Conservation (phyloP, 2,113 vertebrate species). For the Jaculus jaculus region DNA sequence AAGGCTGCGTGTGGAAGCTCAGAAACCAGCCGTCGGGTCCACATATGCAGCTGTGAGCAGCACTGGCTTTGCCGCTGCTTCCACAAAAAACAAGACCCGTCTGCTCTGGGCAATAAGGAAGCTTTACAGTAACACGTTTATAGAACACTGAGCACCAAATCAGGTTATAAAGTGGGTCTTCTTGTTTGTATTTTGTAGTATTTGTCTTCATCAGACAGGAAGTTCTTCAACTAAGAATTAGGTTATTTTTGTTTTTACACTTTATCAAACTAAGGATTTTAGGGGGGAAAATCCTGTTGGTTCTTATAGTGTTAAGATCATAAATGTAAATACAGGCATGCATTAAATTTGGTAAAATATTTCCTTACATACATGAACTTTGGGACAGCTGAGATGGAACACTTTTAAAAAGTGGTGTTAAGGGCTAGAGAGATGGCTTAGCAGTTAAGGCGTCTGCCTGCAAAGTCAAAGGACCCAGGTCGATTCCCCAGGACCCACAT, state of each 20-base stretch:
- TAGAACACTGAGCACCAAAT: not conserved
- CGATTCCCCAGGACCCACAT: no score
- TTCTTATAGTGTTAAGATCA: slow-evolving; percentile 5
- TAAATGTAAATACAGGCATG: not conserved
- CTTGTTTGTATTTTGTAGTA: not conserved
- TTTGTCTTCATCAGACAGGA: not conserved
- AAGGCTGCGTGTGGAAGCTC: not conserved
- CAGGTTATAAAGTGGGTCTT: not conserved
- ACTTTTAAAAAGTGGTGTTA: not conserved
- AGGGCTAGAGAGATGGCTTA: no score
- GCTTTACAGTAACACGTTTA: not conserved
- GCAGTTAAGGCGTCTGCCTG: no score
- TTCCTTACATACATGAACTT: not conserved
- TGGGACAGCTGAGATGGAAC: not conserved
- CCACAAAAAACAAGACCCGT: not conserved
- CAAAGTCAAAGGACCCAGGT: no score
- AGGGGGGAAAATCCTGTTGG: no score
- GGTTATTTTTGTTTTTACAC: not conserved
- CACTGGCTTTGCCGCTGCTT: not conserved
- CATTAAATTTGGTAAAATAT: slow-evolving; percentile 3
- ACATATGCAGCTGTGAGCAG: not conserved
- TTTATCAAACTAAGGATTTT: slow-evolving; percentile 40
- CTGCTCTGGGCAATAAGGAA: not conserved
- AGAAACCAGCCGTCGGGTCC: not conserved
- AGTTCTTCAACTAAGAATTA: not conserved